Conservation (phyloP, 1,140 invertebrate genomes). For the Uloborus diversus region DNA sequence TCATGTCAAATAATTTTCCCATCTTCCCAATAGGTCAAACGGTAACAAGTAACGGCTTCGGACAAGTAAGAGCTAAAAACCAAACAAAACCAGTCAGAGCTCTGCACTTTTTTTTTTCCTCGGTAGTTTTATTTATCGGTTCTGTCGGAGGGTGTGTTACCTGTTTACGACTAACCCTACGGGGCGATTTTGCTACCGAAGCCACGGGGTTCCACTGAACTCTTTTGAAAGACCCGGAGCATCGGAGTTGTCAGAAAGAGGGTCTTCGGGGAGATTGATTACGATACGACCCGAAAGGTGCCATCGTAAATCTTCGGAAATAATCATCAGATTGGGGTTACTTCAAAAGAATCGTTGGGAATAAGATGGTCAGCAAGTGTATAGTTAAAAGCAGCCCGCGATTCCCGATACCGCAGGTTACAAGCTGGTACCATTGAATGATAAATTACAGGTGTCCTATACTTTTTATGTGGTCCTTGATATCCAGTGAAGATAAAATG, state of each 20-base stretch:
- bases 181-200: conserved; percentile 20
- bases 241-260: too few relatives aligned
- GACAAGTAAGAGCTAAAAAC: not conserved
- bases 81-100: conserved; percentile 14
- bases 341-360: not conserved
- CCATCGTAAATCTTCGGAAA: conserved; percentile 30
- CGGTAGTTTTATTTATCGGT: not conserved
- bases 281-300: not conserved
- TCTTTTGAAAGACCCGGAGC: too few relatives aligned
- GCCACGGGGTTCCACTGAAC: conserved; percentile 1
- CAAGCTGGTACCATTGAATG: too few relatives aligned
- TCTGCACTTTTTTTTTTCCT: not conserved
- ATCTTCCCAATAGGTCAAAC: conserved; percentile 10
- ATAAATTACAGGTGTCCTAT: too few relatives aligned
- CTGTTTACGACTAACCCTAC: conserved; percentile 19
- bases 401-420: not conserved
- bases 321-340: conserved; percentile 11
- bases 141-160: conserved; percentile 23
- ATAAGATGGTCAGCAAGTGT: not conserved
- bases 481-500: not conserved
- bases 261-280: conserved; percentile 15
- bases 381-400: not conserved
- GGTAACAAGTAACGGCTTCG: not conserved
- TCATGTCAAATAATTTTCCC: conserved; percentile 7
- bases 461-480: not conserved